Base-by-base conservation (phyloP, 1,140 invertebrate genomes). In the Melipona quadrifasciata region DNA sequence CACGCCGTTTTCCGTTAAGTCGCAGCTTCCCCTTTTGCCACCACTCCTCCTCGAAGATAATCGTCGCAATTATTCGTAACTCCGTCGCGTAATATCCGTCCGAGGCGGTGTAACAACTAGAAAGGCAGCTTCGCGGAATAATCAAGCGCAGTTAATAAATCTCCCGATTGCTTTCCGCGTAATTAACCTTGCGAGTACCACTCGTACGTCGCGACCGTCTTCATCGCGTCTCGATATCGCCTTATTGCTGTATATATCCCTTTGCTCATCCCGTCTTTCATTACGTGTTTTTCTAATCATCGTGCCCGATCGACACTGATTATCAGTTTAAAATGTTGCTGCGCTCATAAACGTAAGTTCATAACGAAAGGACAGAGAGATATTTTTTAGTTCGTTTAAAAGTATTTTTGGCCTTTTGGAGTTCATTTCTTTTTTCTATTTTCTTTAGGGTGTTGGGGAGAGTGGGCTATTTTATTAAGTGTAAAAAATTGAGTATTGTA, bases 1-100 rank as follows among this genome's bases (percentile, higher is more conserved):
- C 19, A 24, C 11, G 2, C 68, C 24, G 34, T 73, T 87, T 88
- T 84, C 87, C 87, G 76, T 87, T 88, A 87, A 87, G 65, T 64
- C 57, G n/a, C 34, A 61, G 12, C 24, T 61, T 53, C 78, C 67
- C 27, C 10, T 74, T 51, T 53, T 57, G 34, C 72, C n/a, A 24
- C n/a, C 16, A 2, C 53, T 47, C 19, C 34, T 53, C 31, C 61
- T 21, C 21, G 34, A 27, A 17, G 57, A 67, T 79, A 71, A 82
- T 80, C 75, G 61, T 53, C 51, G 64, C 58, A 57, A 86, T 85
- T 88, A 84, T 85, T 81, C 85, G 76, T 64, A 79, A 81, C 74
- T 27, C 24, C 39, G 70, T 84, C 82, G 65, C 82, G 72, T 82
- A 82, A 76, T 80, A 72, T 83, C 57, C 53, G 73, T 75, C 58